Percentiles rank a stretch among this genome's conserved stretches.
These are phyloP conservation scores for Acrobasis consociella DNA, from an alignment of 2,888 invertebrate species.

Conservation along the genomic window DNA sequence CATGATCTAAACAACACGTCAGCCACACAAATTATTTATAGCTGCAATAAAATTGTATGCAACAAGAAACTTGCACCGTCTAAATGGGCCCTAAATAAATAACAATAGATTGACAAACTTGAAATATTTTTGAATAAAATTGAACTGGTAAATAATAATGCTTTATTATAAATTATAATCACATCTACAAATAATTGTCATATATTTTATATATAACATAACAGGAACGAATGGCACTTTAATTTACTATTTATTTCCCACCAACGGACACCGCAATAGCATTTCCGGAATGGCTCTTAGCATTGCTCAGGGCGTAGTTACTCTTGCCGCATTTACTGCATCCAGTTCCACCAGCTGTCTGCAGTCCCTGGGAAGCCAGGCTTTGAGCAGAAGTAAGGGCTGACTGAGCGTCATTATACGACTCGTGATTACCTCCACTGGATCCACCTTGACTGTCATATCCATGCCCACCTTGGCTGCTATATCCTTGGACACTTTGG, in stretches of 20 bases:
- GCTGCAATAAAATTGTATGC: too few relatives aligned
- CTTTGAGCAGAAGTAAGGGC: conserved; percentile 58
- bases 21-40: too few relatives aligned
- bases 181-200: not conserved
- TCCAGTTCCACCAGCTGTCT: conserved; percentile 44
- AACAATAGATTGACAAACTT: too few relatives aligned
- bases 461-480: not conserved
- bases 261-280: conserved; percentile 71
- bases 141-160: too few relatives aligned
- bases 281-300: conserved; percentile 64
- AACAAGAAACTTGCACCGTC: too few relatives aligned
- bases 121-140: too few relatives aligned
- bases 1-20: too few relatives aligned
- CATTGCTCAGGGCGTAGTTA: conserved; percentile 69
- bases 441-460: conserved; percentile 23
- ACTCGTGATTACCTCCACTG: conserved; percentile 26
- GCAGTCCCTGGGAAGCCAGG: conserved; percentile 60
- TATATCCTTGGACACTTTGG: conserved; percentile 15
- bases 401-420: conserved; percentile 37
- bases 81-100: too few relatives aligned
- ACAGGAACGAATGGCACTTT: not conserved
- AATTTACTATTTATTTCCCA: conserved; percentile 44
- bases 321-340: conserved; percentile 67
- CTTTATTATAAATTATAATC: too few relatives aligned
- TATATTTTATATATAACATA: not conserved